Evolutionary conservation across 2,797 vertebrate genomes (phyloP).

Genomic region (Xenentodon cancila): DNA sequence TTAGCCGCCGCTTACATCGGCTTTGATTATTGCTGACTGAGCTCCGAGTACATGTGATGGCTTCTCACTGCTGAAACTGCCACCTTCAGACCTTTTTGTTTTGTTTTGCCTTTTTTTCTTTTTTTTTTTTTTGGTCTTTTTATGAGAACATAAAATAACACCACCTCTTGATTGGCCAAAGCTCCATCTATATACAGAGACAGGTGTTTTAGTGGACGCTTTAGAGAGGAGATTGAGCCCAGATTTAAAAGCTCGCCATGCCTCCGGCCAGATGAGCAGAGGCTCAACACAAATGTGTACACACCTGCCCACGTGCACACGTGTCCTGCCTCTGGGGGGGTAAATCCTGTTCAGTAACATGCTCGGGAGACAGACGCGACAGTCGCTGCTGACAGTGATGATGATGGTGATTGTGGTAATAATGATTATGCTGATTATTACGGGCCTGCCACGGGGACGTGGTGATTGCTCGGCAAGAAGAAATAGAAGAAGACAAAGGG

Average conservation of each 20-base stretch:
- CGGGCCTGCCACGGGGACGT: slow-evolving; percentile 50
- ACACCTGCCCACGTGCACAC: slow-evolving; percentile 26
- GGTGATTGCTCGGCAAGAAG: slow-evolving; percentile 52
- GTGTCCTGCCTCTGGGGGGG: slow-evolving; percentile 30
- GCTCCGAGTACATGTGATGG: slow-evolving; percentile 64
- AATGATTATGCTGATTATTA: slow-evolving; percentile 68
- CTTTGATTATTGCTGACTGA: slow-evolving; percentile 75
- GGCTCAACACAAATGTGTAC: background rate
- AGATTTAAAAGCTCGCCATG: slow-evolving; percentile 40
- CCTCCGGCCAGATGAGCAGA: slow-evolving; percentile 24
- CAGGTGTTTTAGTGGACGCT: slow-evolving; percentile 17
- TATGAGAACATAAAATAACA: slow-evolving; percentile 43
- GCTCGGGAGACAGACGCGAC: slow-evolving; percentile 46
- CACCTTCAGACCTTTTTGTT: slow-evolving; percentile 60
- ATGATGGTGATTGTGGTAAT: slow-evolving; percentile 64
- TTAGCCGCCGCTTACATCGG: slow-evolving; percentile 66
- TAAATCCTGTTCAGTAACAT: slow-evolving; percentile 21
- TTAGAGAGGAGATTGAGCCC: slow-evolving; percentile 46
- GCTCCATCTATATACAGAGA: slow-evolving; percentile 27
- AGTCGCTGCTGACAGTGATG: slow-evolving; percentile 52
- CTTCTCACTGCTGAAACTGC: slow-evolving; percentile 65
- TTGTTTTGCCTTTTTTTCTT: too few species aligned
- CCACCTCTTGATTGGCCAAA: slow-evolving; percentile 19
- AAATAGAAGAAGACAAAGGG: slow-evolving; percentile 54
- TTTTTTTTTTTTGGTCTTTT: slow-evolving; percentile 11